Evolutionary conservation across 1,140 invertebrate genomes (phyloP).

Genomic region (Eueides isabella): DNA sequence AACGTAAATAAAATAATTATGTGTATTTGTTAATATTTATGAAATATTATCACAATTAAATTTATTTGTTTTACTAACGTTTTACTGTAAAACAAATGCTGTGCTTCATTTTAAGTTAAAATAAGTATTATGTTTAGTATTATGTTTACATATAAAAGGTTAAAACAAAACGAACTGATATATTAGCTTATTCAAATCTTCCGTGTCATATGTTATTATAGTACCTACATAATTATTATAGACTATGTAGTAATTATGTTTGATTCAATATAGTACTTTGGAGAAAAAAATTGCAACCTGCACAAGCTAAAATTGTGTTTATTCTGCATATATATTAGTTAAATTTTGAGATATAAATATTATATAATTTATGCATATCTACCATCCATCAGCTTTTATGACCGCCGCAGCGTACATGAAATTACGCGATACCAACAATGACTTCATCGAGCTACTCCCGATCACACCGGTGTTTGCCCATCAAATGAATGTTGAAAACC

Average conservation of each 20-base stretch:
- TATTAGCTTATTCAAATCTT: not conserved
- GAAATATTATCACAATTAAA: no score
- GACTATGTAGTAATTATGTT: no score
- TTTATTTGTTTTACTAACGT: no score
- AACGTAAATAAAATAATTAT: no score
- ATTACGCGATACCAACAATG: slow-evolving; percentile 69
- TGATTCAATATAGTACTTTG: no score
- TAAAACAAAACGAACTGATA: no score
- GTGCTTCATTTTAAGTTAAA: no score
- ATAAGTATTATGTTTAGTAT: no score
- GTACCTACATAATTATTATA: no score
- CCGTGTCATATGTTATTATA: not conserved
- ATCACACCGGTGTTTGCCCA: slow-evolving; percentile 84
- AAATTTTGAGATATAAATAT: not conserved
- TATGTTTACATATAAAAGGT: no score
- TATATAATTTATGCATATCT: not conserved
- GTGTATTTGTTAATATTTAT: no score
- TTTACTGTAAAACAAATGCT: no score
- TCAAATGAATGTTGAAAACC: slow-evolving; percentile 78
- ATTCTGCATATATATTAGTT: not conserved
- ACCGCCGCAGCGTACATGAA: slow-evolving; percentile 82
- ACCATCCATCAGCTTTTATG: slow-evolving; percentile 85
- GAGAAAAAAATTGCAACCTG: not conserved
- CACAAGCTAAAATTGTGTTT: not conserved
- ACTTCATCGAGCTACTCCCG: slow-evolving; percentile 79